Evolutionary conservation across 2,888 invertebrate genomes (phyloP).

Genomic region (Mesochorus sp.): DNA sequence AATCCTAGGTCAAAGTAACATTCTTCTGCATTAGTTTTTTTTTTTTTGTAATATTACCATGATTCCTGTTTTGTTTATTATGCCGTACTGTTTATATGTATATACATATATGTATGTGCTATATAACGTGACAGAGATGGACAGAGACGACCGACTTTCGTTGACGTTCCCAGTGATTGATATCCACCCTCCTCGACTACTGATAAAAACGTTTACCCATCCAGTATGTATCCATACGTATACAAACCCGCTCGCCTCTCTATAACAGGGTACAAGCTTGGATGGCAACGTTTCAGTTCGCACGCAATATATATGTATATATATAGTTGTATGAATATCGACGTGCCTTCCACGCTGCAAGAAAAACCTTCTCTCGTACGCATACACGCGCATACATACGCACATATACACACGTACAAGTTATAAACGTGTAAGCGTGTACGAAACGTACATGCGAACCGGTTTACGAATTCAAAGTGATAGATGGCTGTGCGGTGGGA

Average conservation of each 20-base stretch:
- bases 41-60: too few relatives aligned
- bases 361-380: conserved; percentile 52
- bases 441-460: conserved; percentile 37
- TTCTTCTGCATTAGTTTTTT: too few relatives aligned
- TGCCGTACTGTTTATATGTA: neutral
- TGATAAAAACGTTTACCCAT: conserved; percentile 61
- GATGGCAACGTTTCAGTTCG: conserved; percentile 39
- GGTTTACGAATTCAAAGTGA: conserved; percentile 55
- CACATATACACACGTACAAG: neutral
- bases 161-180: conserved; percentile 56
- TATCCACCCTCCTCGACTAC: conserved; percentile 53
- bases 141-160: conserved; percentile 51
- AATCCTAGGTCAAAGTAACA: too few relatives aligned
- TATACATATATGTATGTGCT: neutral
- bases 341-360: conserved; percentile 40
- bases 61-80: too few relatives aligned
- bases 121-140: conserved; percentile 20
- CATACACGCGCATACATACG: neutral
- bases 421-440: neutral
- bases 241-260: too few relatives aligned
- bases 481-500: conserved; percentile 54
- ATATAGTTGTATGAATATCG: conserved; percentile 35
- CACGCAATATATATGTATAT: conserved; percentile 36
- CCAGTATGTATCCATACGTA: neutral
- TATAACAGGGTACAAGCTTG: conserved; percentile 19